Evolutionary conservation across 37 sponge, comb jelly and placozoan genomes (phyloP).

Genomic region (Halichondria panicea): DNA sequence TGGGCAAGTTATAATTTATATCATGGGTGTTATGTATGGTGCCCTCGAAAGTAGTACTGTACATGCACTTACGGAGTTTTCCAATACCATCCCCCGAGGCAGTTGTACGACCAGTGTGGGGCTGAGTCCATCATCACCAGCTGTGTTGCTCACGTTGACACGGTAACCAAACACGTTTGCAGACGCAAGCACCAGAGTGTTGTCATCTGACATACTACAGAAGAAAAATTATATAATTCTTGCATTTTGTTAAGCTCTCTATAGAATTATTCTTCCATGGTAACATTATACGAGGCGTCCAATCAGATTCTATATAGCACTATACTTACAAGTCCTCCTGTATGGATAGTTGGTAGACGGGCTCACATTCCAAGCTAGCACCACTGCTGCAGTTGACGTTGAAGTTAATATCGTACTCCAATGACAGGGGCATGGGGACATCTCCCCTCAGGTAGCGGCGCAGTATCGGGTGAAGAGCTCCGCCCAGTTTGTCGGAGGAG

Average conservation of each 20-base stretch:
- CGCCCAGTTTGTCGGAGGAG: conserved; percentile 8
- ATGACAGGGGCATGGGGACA: neutral
- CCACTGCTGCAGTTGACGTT: conserved; percentile 21
- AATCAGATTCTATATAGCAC: no score
- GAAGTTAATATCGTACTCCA: neutral
- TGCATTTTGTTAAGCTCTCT: neutral
- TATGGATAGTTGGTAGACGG: conserved; percentile 2
- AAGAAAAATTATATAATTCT: neutral
- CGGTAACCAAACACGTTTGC: conserved; percentile 22
- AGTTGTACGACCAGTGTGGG: conserved; percentile 23
- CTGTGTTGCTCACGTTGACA: conserved; percentile 28
- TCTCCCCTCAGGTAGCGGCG: conserved; percentile 12
- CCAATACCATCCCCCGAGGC: neutral
- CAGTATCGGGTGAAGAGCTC: conserved; percentile 41
- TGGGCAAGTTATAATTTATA: no score
- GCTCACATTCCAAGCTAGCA: conserved; percentile 13
- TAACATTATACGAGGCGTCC: no score
- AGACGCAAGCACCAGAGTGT: conserved; percentile 1
- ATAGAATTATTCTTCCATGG: no score
- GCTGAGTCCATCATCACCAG: conserved; percentile 8
- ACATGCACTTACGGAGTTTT: neutral
- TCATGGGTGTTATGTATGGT: neutral
- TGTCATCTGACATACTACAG: neutral
- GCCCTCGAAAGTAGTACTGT: neutral
- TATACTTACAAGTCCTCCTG: neutral